These are phyloP conservation scores for Ginglymostoma cirratum DNA, from an alignment of 2,113 vertebrate species.

Conservation along the genomic window DNA sequence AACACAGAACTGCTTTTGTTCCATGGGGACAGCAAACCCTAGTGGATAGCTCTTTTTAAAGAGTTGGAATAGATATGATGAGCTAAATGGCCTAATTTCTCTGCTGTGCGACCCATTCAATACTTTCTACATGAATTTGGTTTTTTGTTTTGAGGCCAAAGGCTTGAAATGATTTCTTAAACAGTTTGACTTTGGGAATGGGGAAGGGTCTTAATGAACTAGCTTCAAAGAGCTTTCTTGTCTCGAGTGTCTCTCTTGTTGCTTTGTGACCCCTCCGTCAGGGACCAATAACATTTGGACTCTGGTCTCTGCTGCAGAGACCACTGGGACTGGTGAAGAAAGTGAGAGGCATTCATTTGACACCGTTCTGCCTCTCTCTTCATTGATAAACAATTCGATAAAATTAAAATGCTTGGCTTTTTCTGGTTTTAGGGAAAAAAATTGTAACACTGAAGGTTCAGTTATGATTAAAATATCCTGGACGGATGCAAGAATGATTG, in stretches of 20 bases:
- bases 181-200: background rate
- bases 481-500: too few species aligned
- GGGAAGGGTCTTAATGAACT: too few species aligned
- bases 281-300: background rate
- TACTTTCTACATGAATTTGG: background rate
- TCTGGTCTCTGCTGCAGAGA: background rate
- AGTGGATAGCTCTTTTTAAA: background rate
- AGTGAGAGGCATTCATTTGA: background rate
- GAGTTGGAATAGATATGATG: background rate
- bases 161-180: background rate
- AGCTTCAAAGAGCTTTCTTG: background rate
- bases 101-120: background rate
- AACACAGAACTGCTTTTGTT: background rate
- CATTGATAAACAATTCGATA: background rate
- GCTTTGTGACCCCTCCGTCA: background rate
- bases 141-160: background rate
- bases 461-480: too few species aligned
- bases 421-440: too few species aligned
- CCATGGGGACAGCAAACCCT: background rate
- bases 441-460: too few species aligned
- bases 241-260: background rate
- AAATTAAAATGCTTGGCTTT: background rate
- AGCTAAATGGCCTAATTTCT: background rate
- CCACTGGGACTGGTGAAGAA: background rate
- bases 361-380: background rate